Percentiles rank a stretch among this genome's conserved stretches.
phyloP scores from a whole-genome alignment of 2,888 invertebrate species.

The Sarcophaga rosellei region DNA sequence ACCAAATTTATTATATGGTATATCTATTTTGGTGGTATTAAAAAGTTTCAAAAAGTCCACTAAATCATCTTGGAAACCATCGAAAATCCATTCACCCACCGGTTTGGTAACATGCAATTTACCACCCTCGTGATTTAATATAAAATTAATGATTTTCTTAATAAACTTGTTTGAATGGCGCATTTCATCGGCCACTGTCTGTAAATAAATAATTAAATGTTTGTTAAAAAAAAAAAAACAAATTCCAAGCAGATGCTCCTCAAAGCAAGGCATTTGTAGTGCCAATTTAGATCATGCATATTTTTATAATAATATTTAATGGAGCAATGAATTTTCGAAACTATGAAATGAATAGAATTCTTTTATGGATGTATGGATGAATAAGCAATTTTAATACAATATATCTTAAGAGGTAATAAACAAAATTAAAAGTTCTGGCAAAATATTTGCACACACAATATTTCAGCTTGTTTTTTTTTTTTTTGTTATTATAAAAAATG shows the following conservation, averaged over 20 bases:
- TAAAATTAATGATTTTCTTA: slow-evolving; percentile 82
- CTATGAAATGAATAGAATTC: too few relatives aligned
- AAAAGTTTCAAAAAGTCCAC: slow-evolving; percentile 83
- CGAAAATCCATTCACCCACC: slow-evolving; percentile 87
- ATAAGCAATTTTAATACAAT: not conserved
- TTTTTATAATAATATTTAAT: too few relatives aligned
- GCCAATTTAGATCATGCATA: too few relatives aligned
- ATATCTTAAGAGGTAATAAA: not conserved
- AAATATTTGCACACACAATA: too few relatives aligned
- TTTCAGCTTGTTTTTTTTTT: too few relatives aligned
- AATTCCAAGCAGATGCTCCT: not conserved
- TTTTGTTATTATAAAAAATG: too few relatives aligned
- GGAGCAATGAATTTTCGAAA: too few relatives aligned
- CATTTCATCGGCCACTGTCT: slow-evolving; percentile 86
- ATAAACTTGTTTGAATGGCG: slow-evolving; percentile 81
- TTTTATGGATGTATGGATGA: not conserved
- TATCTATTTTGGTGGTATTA: slow-evolving; percentile 81
- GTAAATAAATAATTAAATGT: slow-evolving; percentile 61
- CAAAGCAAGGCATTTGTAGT: not conserved
- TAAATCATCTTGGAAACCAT: slow-evolving; percentile 90
- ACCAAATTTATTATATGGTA: slow-evolving; percentile 90
- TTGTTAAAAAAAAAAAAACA: not conserved
- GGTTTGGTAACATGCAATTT: slow-evolving; percentile 84
- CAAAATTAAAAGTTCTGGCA: too few relatives aligned
- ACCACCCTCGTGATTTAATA: slow-evolving; percentile 83